A percentile compares a stretch with the other conserved stretches of the same genome.
These are phyloP conservation scores for Dicentrarchus labrax DNA, from an alignment of 2,113 vertebrate species.

Conservation along the genomic window DNA sequence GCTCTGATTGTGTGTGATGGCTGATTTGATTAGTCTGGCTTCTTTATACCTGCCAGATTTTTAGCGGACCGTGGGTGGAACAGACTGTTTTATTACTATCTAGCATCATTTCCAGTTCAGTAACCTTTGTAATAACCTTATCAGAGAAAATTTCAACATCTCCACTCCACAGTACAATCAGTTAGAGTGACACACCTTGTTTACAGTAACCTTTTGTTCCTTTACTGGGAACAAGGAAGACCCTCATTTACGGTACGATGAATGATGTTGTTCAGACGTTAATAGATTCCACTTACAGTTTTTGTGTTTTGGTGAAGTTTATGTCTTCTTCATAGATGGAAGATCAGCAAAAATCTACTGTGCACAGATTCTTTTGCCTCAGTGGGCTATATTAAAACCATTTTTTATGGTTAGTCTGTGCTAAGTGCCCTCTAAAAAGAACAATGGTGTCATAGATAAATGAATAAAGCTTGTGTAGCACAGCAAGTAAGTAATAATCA, in stretches of 20 bases:
- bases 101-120: slow-evolving; percentile 39
- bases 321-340: slow-evolving; percentile 6
- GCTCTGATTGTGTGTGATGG: neutral
- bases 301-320: neutral
- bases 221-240: neutral
- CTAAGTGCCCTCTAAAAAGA: neutral
- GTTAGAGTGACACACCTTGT: neutral
- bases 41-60: slow-evolving; percentile 35
- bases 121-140: slow-evolving; percentile 46
- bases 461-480: neutral
- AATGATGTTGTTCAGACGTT: neutral
- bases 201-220: slow-evolving; percentile 5
- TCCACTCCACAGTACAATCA: neutral
- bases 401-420: slow-evolving; percentile 36
- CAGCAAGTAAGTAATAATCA: slow-evolving; percentile 7
- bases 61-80: slow-evolving; percentile 25
- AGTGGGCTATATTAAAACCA: slow-evolving; percentile 22
- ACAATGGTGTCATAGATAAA: neutral
- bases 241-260: neutral
- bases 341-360: neutral
- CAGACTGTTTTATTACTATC: slow-evolving; percentile 11
- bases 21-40: neutral
- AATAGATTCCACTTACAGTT: neutral
- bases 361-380: neutral
- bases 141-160: slow-evolving; percentile 2